Conservation (phyloP, 2,888 invertebrate species). For the Anticlea derivata region DNA sequence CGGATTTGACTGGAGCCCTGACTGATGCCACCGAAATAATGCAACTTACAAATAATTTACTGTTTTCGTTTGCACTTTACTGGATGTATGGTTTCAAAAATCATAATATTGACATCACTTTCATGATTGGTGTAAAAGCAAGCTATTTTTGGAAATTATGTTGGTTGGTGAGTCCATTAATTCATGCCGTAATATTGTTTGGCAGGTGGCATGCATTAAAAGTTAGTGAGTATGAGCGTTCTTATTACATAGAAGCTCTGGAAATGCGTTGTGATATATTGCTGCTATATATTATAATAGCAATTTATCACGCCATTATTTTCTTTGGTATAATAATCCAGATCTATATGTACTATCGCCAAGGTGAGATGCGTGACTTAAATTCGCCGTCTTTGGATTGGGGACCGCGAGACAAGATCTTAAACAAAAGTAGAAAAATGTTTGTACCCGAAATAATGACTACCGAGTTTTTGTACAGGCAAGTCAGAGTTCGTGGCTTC, state of each 20-base stretch:
- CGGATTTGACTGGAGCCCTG: conserved; percentile 60
- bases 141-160: conserved; percentile 66
- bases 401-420: conserved; percentile 66
- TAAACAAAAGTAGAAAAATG: conserved; percentile 72
- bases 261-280: conserved; percentile 43
- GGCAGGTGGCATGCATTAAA: conserved; percentile 42
- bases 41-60: conserved; percentile 57
- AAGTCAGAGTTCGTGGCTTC: conserved; percentile 66
- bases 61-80: conserved; percentile 66
- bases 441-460: conserved; percentile 80
- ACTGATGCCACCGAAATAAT: conserved; percentile 58
- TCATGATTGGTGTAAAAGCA: conserved; percentile 75
- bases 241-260: conserved; percentile 44
- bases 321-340: conserved; percentile 49
- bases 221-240: conserved; percentile 41
- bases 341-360: conserved; percentile 42
- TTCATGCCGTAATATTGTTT: conserved; percentile 47
- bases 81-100: conserved; percentile 70
- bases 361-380: conserved; percentile 39
- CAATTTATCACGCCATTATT: conserved; percentile 52
- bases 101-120: conserved; percentile 70
- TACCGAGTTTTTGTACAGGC: conserved; percentile 75
- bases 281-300: conserved; percentile 50
- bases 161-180: conserved; percentile 65
- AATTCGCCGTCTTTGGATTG: conserved; percentile 54